phyloP scores from a whole-genome alignment of 2,113 vertebrate species.

The Gasterosteus nipponicus region DNA sequence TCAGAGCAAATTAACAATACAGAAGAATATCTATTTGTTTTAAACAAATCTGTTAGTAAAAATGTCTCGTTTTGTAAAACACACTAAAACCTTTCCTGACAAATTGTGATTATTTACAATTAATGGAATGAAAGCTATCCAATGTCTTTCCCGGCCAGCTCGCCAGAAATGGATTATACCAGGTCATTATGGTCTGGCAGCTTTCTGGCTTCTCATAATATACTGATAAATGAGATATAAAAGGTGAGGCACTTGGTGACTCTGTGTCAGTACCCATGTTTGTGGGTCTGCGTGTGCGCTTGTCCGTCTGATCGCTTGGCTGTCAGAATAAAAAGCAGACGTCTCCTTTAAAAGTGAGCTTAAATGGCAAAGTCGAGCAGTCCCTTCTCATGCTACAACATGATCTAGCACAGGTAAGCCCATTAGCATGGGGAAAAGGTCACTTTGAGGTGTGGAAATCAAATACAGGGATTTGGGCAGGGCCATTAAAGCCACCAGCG shows the following conservation, averaged over 20 bases:
- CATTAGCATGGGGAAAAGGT: conserved; percentile 81
- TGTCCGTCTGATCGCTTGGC: conserved; percentile 19
- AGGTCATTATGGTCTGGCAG: conserved; percentile 42
- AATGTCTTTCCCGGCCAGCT: conserved; percentile 34
- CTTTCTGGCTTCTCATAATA: conserved; percentile 47
- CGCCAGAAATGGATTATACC: conserved; percentile 40
- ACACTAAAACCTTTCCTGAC: conserved; percentile 38
- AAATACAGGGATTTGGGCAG: conserved; percentile 80
- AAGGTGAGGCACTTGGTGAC: conserved; percentile 29
- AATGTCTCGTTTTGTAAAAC: conserved; percentile 1
- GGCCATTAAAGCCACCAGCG: conserved; percentile 77
- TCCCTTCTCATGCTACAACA: conserved; percentile 65
- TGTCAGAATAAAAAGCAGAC: conserved; percentile 12
- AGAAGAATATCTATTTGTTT: not conserved
- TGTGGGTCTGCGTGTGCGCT: conserved; percentile 27
- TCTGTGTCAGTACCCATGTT: conserved; percentile 45
- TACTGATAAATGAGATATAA: conserved; percentile 63
- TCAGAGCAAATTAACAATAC: not conserved
- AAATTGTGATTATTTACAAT: conserved; percentile 59
- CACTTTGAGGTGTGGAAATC: conserved; percentile 82
- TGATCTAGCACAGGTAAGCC: conserved; percentile 79
- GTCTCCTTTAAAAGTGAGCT: conserved; percentile 46
- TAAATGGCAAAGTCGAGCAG: conserved; percentile 38
- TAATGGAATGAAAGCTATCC: conserved; percentile 26
- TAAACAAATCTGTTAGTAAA: not conserved